phyloP scores from a whole-genome alignment of 2,113 vertebrate species.

The Coracopsis vasa region DNA sequence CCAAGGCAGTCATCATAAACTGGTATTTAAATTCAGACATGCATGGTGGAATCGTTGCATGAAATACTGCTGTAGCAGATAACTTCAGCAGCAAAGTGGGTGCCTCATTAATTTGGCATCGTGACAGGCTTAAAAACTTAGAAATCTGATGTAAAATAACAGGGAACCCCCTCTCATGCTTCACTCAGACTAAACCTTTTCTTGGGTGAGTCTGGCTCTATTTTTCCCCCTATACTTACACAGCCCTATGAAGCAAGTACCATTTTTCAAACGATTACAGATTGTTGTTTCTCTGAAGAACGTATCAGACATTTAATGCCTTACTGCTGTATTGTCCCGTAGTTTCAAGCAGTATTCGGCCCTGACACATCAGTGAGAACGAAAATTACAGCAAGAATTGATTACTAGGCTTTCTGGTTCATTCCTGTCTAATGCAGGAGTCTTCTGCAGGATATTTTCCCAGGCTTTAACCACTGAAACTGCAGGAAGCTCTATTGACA shows the following conservation, averaged over 20 bases:
- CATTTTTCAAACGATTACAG: background rate
- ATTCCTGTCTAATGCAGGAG: background rate
- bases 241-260: background rate
- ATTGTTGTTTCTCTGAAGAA: background rate
- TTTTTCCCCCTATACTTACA: background rate
- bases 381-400: slow-evolving; percentile 8
- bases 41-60: background rate
- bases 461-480: background rate
- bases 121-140: background rate
- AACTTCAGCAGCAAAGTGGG: background rate
- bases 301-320: background rate
- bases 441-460: background rate
- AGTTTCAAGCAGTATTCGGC: background rate
- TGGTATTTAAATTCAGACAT: background rate
- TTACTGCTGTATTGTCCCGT: background rate
- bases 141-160: background rate
- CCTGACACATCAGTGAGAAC: background rate
- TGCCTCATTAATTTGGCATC: background rate
- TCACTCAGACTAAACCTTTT: background rate
- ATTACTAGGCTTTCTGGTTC: background rate
- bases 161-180: background rate
- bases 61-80: background rate
- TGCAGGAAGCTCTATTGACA: background rate
- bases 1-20: background rate
- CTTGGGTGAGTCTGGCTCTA: background rate